These are phyloP conservation scores for Heloderma charlesbogerti DNA, from an alignment of 2,113 vertebrate genomes.

Conservation along the genomic window DNA sequence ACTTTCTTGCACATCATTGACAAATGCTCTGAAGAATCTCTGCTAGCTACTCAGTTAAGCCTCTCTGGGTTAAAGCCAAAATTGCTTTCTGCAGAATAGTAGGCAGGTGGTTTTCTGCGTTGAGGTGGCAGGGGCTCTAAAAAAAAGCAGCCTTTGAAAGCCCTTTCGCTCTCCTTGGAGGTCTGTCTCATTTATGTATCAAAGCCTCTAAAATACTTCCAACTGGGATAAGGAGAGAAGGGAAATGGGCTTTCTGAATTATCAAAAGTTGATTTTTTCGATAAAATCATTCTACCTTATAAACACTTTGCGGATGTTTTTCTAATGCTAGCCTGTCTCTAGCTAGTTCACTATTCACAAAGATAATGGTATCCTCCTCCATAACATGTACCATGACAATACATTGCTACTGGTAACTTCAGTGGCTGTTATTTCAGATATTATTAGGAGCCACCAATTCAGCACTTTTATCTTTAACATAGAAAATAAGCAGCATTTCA, in stretches of 20 bases:
- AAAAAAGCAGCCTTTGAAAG: not conserved
- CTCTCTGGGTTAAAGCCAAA: not conserved
- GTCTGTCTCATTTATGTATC: not conserved
- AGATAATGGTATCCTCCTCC: not conserved
- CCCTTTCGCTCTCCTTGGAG: not conserved
- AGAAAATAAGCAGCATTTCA: not conserved
- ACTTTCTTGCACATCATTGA: not conserved
- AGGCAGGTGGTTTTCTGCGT: not conserved
- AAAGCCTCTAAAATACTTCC: not conserved
- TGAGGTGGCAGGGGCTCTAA: not conserved
- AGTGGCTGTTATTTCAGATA: not conserved
- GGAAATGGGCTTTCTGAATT: not conserved
- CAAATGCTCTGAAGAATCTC: not conserved
- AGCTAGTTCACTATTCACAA: not conserved
- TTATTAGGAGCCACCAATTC: not conserved
- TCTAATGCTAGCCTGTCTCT: not conserved
- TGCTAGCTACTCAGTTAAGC: not conserved
- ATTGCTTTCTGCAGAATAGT: not conserved
- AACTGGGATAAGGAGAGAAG: not conserved
- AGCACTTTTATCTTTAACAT: not conserved
- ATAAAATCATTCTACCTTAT: conserved; percentile 8
- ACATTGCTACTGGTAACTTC: not conserved
- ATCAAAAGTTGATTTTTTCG: not conserved
- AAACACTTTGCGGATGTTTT: not conserved
- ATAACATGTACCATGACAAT: not conserved